Evolutionary conservation across 2,113 vertebrate genomes (phyloP), one percentile per base, ranked within the genome.

Genomic region (Rhinopomastus cyanomelas): DNA sequence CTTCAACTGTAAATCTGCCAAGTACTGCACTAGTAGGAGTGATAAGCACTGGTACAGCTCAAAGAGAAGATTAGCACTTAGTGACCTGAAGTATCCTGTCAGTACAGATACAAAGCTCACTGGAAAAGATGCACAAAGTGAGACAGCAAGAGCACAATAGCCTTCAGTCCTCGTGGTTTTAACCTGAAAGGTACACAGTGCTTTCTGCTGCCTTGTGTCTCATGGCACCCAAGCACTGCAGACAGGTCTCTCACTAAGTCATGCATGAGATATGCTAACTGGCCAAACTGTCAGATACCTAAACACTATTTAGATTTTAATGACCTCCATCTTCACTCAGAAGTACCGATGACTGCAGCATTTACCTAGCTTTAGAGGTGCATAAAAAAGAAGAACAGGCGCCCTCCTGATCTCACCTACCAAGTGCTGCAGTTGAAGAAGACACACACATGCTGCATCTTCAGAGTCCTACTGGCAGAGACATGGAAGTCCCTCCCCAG

Each of bases 61-160:
- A 85, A 76, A 71, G 37, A 74, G 78, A 86, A 83, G 53, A 77
- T 52, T 51, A 85, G 36, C 48, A 87, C 86, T 81, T 89, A 91
- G 61, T 29, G 48, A 83, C 49, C 44, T 77, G 51, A 90, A 82
- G 48, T 44, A 61, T 48, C 81, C 57, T 79, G 57, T 68, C 88
- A 89, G 73, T 69, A 77, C 56, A 88, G 34, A 49, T 22, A 75
- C 23, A 64, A 93, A 82, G 60, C 72, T 52, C 8, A 22, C 30
- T 29, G 82, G 71, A 29, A 83, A 71, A 83, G 52, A 73, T 21
- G 30, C 22, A 79, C 49, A 46, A 51, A 66, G 26, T 49, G 32
- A 75, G 39, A 59, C 21, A 61, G 39, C 51, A 78, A 74, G 1
- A 5, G n/a, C 14, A 52, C 36, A 83, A 55, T 32, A 14, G 11